Evolutionary conservation across 2,888 invertebrate species (phyloP), one percentile per base, ranked within the genome.

Genomic region (Boloria euphrosyne): DNA sequence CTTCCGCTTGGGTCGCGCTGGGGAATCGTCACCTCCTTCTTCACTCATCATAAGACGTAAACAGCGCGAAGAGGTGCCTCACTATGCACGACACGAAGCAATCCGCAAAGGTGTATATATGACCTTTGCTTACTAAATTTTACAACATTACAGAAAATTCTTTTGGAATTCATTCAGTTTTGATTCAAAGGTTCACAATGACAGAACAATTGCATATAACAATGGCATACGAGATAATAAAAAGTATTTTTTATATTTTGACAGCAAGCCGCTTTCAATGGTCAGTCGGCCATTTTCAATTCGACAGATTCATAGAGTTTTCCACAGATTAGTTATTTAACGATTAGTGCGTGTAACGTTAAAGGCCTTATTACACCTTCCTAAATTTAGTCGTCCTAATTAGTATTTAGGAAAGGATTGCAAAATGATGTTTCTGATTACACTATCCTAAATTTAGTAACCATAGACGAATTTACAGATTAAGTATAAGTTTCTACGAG

Each of bases 211-310:
- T 76, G 74, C 69, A 79, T 78, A 73, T 75, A 75, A 76, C 62
- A 75, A 71, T 65, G 67, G 78, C 79, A 80, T 84, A 81, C 78
- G 83, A 83, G 80, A 77, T 82, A 78, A 71, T 74, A 76, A 81
- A 83, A 79, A 76, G 80, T 79, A 83, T 80, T 82, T 38, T 80
- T 79, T 80, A 75, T 89, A 90, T 90, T 91, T 90, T 92, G 92
- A 92, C 92, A 92, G 91, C 87, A 91, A 91, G 90, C 92, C 89
- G 91, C 89, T 90, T 85, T 87, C 83, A 80, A 83, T 82, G 81
- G 80, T 83, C 81, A 82, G 79, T 79, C 91, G 78, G 92, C 92
- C 92, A 92, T 92, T 90, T 92, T 92, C 78, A 80, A 83, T 86
- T 78, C 74, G 71, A 69, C 66, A 67, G 74, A 74, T 70, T 64